Base-by-base conservation (phyloP, 1,140 invertebrate species). In the Kradibia gibbosae region DNA sequence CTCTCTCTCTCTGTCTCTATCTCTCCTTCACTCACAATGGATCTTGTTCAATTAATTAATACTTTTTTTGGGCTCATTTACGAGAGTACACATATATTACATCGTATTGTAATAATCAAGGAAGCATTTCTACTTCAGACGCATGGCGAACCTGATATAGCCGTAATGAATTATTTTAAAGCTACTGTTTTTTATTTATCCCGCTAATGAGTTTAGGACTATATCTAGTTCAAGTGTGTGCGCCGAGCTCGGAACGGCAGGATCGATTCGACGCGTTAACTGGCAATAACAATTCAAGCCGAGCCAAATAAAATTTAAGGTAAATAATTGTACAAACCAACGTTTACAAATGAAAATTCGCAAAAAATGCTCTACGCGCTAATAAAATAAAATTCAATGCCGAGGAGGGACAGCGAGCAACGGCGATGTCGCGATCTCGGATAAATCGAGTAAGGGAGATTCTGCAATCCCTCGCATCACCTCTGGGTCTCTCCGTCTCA, bases 391-490 rank as follows among this genome's bases (percentile, higher is more conserved):
- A 50, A 67, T 50, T 36, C 3, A 20, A 48, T 73, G 55, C 71
- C 34, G 48, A 73, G 48, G 20, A 1, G 42, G 39, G 48, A 36
- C n/a, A 72, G 34, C 55, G 55, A 28, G 22, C 65, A 71, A 53
- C 22, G 20, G 53, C 20, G 71, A 55, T 70, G 31, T 55, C 60
- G 39, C 50, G 60, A 67, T 67, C 31, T 78, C 50, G 75, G 75
- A 78, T 50, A 62, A 62, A 25, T 50, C 34, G 20, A 48, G 67
- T n/a, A 67, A 78, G 42, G 75, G 60, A 67, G 28, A 67, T 67
- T 67, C 45, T 55, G 77, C 77, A 71, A 70, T 78, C 65, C 65
- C 77, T 71, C 65, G 77, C 65, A 80, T 80, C 67, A 73, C 78
- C 75, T 80, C 60, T 57, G 48, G n/a, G n/a, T 80, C 34, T 78